Evolutionary conservation across 2,113 vertebrate genomes (phyloP), one percentile per base, ranked within the genome.

Genomic region (Heterocephalus glaber): DNA sequence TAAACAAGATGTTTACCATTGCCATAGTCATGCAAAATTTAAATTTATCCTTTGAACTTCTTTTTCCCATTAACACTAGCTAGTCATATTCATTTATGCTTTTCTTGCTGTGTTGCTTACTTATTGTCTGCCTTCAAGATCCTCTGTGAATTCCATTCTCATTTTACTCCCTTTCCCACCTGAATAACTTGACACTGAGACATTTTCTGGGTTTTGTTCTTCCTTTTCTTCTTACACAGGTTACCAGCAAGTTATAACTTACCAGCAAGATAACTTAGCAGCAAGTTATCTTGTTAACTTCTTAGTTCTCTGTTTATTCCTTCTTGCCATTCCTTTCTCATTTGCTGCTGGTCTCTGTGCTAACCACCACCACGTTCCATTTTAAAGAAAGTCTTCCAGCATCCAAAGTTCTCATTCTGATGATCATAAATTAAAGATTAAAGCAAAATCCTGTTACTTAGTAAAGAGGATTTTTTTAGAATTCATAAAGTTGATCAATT

Each of bases 371-470:
- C 56, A 47, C 1, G 1, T 61, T 17, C 56, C 56, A 38, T 79
- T 66, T 94, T 86, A 66, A 90, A 80, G 58, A 66, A 60, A 89
- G 44, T 66, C 47, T 33, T 65, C 1, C 11, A 9, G 26, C 49
- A 44, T 93, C 41, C 5, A 20, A 28, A 1, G 3, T 79, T 33
- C 8, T 86, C 33, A 61, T 79, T 97, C 66, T 65, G 93, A 85
- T 96, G 60, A 86, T 92, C 47, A 81, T 83, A 66, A 86, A 84
- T 79, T 95, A 30, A 54, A 81, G 84, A 28, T 49, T 84, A 26
- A 89, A 81, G 35, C 44, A 77, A 95, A 81, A 63, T 81, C 83
- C 14, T 12, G 74, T 72, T 93, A 81, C 54, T 92, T 54, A 89
- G 19, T 84, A 86, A 66, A 89, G 38, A 30, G 10, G 14, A 49